These are phyloP conservation scores for Sclerurus mexicanus DNA, from an alignment of 2,113 vertebrate species.

Conservation along the genomic window DNA sequence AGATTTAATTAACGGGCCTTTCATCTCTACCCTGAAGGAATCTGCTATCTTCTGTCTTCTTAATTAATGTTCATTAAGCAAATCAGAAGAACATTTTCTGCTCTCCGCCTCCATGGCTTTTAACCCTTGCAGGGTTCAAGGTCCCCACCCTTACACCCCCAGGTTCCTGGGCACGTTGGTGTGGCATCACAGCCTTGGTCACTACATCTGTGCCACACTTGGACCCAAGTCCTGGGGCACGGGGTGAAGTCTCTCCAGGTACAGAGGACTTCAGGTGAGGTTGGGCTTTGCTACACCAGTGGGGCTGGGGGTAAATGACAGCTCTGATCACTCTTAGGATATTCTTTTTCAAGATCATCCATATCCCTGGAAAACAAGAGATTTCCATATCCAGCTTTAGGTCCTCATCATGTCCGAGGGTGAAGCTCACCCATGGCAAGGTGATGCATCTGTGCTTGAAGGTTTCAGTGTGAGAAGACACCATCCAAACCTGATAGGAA, in stretches of 20 bases:
- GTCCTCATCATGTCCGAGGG: neutral
- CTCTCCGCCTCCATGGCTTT: slow-evolving; percentile 28
- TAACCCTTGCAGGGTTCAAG: slow-evolving; percentile 59
- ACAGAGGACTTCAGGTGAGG: neutral
- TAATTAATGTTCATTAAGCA: slow-evolving; percentile 93
- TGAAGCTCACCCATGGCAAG: neutral
- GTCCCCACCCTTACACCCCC: neutral
- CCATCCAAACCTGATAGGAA: neutral
- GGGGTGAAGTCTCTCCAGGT: neutral
- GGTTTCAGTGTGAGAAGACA: neutral
- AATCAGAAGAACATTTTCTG: slow-evolving; percentile 78
- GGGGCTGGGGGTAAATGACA: neutral
- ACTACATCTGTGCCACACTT: accelerated
- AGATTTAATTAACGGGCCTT: slow-evolving; percentile 89
- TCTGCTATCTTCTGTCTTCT: slow-evolving; percentile 87
- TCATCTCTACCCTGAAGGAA: slow-evolving; percentile 85
- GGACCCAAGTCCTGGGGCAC: neutral
- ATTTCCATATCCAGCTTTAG: neutral
- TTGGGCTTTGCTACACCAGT: neutral
- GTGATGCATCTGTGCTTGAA: neutral
- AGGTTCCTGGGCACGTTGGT: neutral
- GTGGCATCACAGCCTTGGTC: neutral
- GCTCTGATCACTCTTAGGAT: neutral
- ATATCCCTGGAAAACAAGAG: neutral
- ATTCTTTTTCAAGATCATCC: neutral